Base-by-base conservation (phyloP, 2,113 vertebrate species). In the Carettochelys insculpta region DNA sequence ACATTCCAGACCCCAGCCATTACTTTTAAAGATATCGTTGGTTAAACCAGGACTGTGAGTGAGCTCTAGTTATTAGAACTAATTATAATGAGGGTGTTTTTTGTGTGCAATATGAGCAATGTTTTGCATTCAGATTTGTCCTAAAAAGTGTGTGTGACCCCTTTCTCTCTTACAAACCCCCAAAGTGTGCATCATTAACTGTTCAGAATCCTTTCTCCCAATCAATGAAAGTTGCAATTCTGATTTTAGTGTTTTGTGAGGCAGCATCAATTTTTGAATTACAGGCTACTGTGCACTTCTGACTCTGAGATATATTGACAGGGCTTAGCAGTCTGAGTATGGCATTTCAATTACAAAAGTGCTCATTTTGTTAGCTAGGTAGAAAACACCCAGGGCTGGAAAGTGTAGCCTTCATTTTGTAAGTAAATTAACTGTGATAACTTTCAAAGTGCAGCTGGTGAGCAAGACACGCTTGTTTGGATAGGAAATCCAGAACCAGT, bases 391-490 rank as follows among this genome's bases (percentile, higher is more conserved):
- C 75, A 94, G 92, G 84, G 84, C 80, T 56, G 68, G 85, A 92
- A 86, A 86, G 50, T 86, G 89, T 96, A 97, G 82, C 68, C 82
- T 95, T 96, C 83, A 93, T 96, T 97, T 96, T 95, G 95, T 94
- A 95, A 50, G 20, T 85, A 96, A 97, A 97, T 97, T 97, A 97
- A 97, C 89, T 95, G 92, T 91, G 93, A 91, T 95, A 96, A 94
- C 96, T 95, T 96, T 94, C 86, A 95, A 96, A 94, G 71, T 93
- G 89, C 93, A 97, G 88, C 91, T 97, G 91, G 86, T 90, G 95
- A 94, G 86, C 82, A 95, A 96, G 68, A 10, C 85, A 96, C 86
- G 71, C 83, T 96, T 93, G 71, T 51, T 29, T 94, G 91, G 96
- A 97, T 20, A 52, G 92, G 85, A 87, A 96, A 92, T 96, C 79